Percentiles rank a stretch among this genome's conserved stretches.
phyloP scores from a whole-genome alignment of 2,888 invertebrate species.

The Blastobasis adustella region DNA sequence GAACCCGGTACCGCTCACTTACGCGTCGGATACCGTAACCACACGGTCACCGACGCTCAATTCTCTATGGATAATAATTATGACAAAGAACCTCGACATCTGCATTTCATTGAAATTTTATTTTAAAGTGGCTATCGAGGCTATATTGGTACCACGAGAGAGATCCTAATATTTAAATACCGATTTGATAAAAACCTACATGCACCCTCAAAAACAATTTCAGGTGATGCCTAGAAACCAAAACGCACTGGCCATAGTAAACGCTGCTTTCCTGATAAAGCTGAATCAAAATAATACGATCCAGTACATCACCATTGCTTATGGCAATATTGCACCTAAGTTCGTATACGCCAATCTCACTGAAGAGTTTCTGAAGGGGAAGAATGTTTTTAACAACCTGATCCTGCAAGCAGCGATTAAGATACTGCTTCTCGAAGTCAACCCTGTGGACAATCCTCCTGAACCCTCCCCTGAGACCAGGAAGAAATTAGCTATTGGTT shows the following conservation, averaged over 20 bases:
- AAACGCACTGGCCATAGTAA: constrained; percentile 85
- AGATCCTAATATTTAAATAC: too few species aligned
- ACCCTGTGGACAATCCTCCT: constrained; percentile 77
- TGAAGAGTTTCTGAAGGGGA: constrained; percentile 68
- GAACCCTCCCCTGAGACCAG: constrained; percentile 81
- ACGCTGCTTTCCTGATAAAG: constrained; percentile 81
- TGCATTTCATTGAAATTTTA: too few species aligned
- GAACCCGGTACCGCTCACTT: too few species aligned
- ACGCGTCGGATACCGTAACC: too few species aligned
- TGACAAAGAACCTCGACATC: too few species aligned
- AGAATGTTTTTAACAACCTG: constrained; percentile 45
- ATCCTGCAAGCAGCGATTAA: constrained; percentile 66
- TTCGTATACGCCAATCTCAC: constrained; percentile 76
- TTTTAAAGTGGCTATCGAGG: too few species aligned
- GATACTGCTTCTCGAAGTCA: constrained; percentile 73
- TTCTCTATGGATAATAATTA: too few species aligned
- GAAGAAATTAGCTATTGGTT: constrained; percentile 79
- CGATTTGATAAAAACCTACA: too few species aligned
- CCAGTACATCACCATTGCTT: constrained; percentile 73
- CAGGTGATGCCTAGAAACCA: constrained; percentile 84
- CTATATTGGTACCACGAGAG: too few species aligned
- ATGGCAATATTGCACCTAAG: constrained; percentile 77
- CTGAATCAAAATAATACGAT: constrained; percentile 41
- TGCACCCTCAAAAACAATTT: constrained; percentile 13
- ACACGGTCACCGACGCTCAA: too few species aligned